These are phyloP conservation scores for Ailuropoda melanoleuca DNA, from an alignment of 2,113 vertebrate species.

Conservation along the genomic window DNA sequence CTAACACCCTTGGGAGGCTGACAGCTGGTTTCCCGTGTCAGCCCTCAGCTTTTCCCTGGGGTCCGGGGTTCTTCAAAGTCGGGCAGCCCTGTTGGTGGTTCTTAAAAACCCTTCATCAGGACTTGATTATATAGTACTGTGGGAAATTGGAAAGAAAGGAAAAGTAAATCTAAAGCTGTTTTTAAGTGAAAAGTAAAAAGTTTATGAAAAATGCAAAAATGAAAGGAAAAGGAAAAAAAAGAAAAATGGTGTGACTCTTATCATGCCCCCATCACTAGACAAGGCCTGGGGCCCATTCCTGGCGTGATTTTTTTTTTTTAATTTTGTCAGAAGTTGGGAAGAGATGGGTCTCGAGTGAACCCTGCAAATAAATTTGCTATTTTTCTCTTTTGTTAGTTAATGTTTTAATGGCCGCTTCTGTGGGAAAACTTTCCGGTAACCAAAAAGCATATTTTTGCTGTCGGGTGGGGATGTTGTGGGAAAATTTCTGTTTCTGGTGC, in stretches of 20 bases:
- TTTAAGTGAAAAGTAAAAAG: background rate
- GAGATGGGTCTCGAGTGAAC: background rate
- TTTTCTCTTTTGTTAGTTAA: conserved; percentile 1
- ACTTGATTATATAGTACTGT: background rate
- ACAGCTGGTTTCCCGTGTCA: background rate
- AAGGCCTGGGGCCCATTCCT: background rate
- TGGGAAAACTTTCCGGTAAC: background rate
- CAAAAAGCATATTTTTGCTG: background rate
- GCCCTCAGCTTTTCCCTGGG: background rate
- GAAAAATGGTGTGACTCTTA: background rate
- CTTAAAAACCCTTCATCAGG: background rate
- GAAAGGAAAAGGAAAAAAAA: background rate
- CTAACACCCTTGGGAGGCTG: background rate
- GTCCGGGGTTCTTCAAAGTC: background rate
- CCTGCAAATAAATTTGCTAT: background rate
- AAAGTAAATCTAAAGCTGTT: background rate
- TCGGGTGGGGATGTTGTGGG: background rate
- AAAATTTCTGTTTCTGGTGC: background rate
- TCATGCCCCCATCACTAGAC: background rate
- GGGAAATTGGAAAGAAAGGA: background rate
- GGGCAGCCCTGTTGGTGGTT: background rate
- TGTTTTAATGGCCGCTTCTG: background rate
- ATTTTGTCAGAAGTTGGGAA: background rate
- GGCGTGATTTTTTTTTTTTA: background rate
- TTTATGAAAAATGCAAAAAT: background rate